Evolutionary conservation across 1,140 invertebrate genomes (phyloP).

Genomic region (Pogonomyrmex barbatus): DNA sequence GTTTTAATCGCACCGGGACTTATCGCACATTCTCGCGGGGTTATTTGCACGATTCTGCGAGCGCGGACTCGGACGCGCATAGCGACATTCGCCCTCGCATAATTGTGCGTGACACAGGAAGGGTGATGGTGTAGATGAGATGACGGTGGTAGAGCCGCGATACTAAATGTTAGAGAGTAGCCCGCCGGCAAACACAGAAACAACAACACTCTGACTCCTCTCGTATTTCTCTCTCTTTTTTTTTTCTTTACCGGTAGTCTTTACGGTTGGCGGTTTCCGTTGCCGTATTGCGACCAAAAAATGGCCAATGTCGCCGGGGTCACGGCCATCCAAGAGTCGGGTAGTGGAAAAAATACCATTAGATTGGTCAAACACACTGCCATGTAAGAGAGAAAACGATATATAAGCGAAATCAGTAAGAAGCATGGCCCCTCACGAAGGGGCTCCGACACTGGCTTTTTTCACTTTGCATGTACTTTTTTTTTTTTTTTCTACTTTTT

Average conservation of each 20-base stretch:
- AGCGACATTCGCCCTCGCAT: background rate
- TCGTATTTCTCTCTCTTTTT: conserved; percentile 81
- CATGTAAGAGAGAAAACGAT: conserved; percentile 84
- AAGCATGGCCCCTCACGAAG: conserved; percentile 81
- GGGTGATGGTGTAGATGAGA: conserved; percentile 19
- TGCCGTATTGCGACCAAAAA: conserved; percentile 94
- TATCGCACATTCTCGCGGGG: too few relatives aligned
- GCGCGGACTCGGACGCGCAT: background rate
- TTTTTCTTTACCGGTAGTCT: conserved; percentile 90
- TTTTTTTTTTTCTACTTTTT: conserved; percentile 67
- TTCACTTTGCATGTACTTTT: conserved; percentile 82
- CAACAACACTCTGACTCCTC: conserved; percentile 65
- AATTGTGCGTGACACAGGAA: conserved; percentile 13
- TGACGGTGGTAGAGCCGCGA: conserved; percentile 39
- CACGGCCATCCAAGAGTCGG: conserved; percentile 89
- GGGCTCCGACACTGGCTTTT: conserved; percentile 83
- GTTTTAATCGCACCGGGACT: background rate
- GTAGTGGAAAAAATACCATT: conserved; percentile 86
- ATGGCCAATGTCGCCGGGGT: conserved; percentile 91
- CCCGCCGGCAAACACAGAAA: conserved; percentile 63
- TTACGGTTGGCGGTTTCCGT: conserved; percentile 96
- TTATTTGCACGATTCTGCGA: background rate
- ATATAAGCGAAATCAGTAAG: conserved; percentile 80
- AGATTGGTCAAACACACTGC: conserved; percentile 86
- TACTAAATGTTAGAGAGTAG: conserved; percentile 60